Percentiles rank a stretch among this genome's conserved stretches.
These are phyloP conservation scores for Callopanchax toddi DNA, from an alignment of 2,113 vertebrate genomes.

Conservation along the genomic window DNA sequence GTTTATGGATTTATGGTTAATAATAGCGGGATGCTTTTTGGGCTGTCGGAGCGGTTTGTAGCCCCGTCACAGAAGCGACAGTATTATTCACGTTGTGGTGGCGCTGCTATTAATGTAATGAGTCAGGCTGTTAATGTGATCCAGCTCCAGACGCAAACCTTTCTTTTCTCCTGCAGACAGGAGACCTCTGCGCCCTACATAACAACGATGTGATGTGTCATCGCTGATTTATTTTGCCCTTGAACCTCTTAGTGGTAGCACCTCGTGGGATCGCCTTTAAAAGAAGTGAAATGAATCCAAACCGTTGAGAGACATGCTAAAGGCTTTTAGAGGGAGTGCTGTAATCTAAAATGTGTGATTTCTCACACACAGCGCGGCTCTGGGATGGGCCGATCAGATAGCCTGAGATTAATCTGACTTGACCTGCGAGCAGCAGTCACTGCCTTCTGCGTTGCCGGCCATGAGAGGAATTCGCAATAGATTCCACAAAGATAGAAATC, in stretches of 20 bases:
- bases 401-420: constrained; percentile 63
- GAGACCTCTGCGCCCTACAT: constrained; percentile 66
- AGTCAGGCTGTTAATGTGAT: constrained; percentile 70
- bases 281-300: constrained; percentile 59
- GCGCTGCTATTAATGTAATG: constrained; percentile 72
- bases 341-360: constrained; percentile 68
- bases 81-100: constrained; percentile 58
- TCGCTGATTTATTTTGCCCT: constrained; percentile 78
- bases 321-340: constrained; percentile 61
- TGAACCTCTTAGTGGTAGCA: constrained; percentile 69
- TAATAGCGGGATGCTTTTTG: constrained; percentile 42
- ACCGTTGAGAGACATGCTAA: constrained; percentile 52
- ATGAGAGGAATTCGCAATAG: constrained; percentile 67
- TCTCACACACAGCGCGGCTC: constrained; percentile 52
- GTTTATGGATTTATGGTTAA: constrained; percentile 62
- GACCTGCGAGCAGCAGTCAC: constrained; percentile 59
- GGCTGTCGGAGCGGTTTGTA: constrained; percentile 39
- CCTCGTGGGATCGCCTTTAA: constrained; percentile 66
- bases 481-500: constrained; percentile 61
- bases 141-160: constrained; percentile 57
- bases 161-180: constrained; percentile 41
- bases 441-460: constrained; percentile 45
- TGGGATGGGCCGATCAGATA: constrained; percentile 61
- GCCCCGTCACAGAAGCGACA: constrained; percentile 38
- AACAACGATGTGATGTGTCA: constrained; percentile 65